Conservation (phyloP, 1,140 invertebrate genomes). For the Papilio glaucus region DNA sequence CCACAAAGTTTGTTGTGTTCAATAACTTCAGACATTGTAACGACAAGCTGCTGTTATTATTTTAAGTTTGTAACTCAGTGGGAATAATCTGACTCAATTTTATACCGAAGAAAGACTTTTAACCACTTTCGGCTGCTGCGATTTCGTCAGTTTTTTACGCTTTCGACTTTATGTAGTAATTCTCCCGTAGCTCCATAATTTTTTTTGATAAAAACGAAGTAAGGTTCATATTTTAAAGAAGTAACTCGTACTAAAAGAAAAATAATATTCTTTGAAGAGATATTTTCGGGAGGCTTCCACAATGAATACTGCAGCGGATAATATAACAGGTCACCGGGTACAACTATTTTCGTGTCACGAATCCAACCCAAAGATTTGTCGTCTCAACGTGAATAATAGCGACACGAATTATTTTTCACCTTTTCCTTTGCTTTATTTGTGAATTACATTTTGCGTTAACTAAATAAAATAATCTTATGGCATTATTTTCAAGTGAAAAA, state of each 20-base stretch:
- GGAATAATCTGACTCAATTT: neutral
- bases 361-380: neutral
- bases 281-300: neutral
- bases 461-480: neutral
- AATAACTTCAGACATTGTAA: conserved; percentile 18
- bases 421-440: neutral
- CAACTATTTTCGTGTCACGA: conserved; percentile 22
- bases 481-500: too few species aligned
- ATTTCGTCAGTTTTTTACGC: too few species aligned
- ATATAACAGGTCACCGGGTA: conserved; percentile 9
- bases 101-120: too few species aligned
- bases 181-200: too few species aligned
- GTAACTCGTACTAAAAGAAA: neutral
- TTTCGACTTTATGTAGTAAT: too few species aligned
- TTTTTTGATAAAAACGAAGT: too few species aligned
- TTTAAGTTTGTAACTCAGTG: neutral
- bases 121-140: too few species aligned
- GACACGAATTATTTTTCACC: neutral
- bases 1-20: conserved; percentile 10
- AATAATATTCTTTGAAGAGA: neutral
- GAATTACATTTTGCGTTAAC: neutral
- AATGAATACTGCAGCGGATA: conserved; percentile 1
- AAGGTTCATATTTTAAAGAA: too few species aligned
- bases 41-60: conserved; percentile 12
- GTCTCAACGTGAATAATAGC: conserved; percentile 8